Percentiles rank a stretch among this genome's conserved stretches.
Conservation (phyloP, 2,888 invertebrate genomes). For the Heliconius ethilla region DNA sequence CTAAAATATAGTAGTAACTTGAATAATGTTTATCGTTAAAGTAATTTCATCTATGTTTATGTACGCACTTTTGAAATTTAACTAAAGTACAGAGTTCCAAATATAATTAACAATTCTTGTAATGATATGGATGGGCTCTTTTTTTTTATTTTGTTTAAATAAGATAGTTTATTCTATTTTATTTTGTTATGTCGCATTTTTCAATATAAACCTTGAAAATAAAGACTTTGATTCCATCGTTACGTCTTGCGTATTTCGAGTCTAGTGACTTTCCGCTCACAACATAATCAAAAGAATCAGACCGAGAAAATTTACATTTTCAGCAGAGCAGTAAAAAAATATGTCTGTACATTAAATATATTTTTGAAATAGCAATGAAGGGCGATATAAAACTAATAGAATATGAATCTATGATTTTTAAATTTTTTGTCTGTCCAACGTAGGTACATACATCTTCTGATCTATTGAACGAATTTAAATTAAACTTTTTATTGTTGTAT, state of each 20-base stretch:
- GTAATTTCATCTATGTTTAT: conserved; percentile 12
- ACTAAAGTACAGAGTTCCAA: not conserved
- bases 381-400: no score
- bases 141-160: no score
- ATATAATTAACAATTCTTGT: not conserved
- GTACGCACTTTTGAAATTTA: not conserved
- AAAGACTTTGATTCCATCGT: not conserved
- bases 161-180: no score
- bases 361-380: no score
- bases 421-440: no score
- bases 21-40: conserved; percentile 17
- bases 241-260: not conserved
- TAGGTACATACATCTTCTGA: no score
- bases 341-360: no score
- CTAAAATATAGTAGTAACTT: conserved; percentile 4
- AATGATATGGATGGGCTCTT: not conserved
- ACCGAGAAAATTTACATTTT: conserved; percentile 9
- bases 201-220: not conserved
- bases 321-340: no score
- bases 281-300: conserved; percentile 14
- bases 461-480: no score
- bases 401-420: no score
- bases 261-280: not conserved
- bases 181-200: not conserved
- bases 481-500: no score